Evolutionary conservation across 2,113 vertebrate genomes (phyloP), one percentile per base, ranked within the genome.

Genomic region (Ranitomeya variabilis): DNA sequence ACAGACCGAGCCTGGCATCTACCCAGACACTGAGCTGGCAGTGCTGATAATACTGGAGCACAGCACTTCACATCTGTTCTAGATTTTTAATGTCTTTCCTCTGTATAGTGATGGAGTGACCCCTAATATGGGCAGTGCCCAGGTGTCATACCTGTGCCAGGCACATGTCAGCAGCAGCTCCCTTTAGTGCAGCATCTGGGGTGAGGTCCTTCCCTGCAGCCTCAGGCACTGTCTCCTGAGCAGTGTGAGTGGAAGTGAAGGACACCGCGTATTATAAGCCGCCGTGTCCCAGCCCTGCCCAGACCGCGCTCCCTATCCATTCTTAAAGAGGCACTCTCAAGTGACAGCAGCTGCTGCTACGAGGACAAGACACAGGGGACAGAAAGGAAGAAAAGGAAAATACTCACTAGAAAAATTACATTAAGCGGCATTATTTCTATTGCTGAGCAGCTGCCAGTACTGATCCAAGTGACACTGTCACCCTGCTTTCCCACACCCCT

Each of bases 271-370:
- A 82, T 52, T 80, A 80, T 69, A 26, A 87, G 31, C 71, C 76
- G 62, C 67, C 45, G 21, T n/a, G 60, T 74, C 31, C 66, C 79
- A 77, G 87, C 87, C 87, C 87, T 88, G 80, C 87, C 87, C 87
- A 81, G 62, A 51, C 86, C 73, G n/a, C 57, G 15, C 76, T 87
- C 85, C 76, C 60, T 69, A 55, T 86, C 37, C 86, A 23, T 54
- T 87, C 86, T 81, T 87, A 87, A 67, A 80, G 76, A 80, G 37
- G 13, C 66, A 59, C 64, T 71, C 77, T 51, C 86, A 57, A 26
- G 52, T 73, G 66, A 57, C 83, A 73, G 21, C 23, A 12, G 64
- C 83, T 45, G 10, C 21, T 15, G 52, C n/a, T 7, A 7, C 7
- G 12, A 73, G 69, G 31, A 73, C 37, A 37, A 73, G 69, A 37